A percentile compares a stretch with the other conserved stretches of the same genome.
Evolutionary conservation across 2,888 invertebrate species (phyloP).

Genomic region (Aphidius colemani): DNA sequence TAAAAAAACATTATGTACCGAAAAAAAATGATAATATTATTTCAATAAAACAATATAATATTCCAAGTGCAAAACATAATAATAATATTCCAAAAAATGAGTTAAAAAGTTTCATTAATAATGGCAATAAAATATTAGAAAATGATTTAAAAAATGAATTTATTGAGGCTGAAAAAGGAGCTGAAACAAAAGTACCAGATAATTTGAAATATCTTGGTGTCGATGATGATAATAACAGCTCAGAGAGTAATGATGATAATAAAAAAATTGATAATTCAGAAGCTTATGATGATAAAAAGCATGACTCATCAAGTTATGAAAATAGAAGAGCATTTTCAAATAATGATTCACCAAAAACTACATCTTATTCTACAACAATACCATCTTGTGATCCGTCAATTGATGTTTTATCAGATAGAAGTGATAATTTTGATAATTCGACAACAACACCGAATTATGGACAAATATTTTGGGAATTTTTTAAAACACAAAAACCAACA

Average conservation of each 20-base stretch:
- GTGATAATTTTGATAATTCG: too few species aligned
- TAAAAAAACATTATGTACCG: too few species aligned
- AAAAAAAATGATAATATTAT: too few species aligned
- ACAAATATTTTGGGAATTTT: conserved; percentile 46
- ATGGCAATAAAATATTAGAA: conserved; percentile 44
- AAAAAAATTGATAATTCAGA: conserved; percentile 15
- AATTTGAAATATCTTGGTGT: conserved; percentile 28
- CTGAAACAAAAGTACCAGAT: conserved; percentile 35
- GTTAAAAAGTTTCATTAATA: conserved; percentile 42
- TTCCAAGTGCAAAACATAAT: conserved; percentile 26
- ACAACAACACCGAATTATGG: conserved; percentile 39
- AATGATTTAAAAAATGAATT: conserved; percentile 44
- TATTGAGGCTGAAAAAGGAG: conserved; percentile 37
- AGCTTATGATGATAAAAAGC: too few species aligned
- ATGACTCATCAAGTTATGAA: too few species aligned
- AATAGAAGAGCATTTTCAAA: too few species aligned
- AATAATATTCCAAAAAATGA: conserved; percentile 30
- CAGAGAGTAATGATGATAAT: conserved; percentile 33
- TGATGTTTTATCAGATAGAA: too few species aligned
- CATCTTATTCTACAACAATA: neutral
- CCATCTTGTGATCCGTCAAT: neutral
- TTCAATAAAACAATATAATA: too few species aligned
- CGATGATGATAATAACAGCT: conserved; percentile 33
- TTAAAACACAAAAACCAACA: conserved; percentile 40
- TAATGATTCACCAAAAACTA: neutral